These are phyloP conservation scores for Argyrosomus regius DNA, from an alignment of 2,797 vertebrate genomes.

Conservation along the genomic window DNA sequence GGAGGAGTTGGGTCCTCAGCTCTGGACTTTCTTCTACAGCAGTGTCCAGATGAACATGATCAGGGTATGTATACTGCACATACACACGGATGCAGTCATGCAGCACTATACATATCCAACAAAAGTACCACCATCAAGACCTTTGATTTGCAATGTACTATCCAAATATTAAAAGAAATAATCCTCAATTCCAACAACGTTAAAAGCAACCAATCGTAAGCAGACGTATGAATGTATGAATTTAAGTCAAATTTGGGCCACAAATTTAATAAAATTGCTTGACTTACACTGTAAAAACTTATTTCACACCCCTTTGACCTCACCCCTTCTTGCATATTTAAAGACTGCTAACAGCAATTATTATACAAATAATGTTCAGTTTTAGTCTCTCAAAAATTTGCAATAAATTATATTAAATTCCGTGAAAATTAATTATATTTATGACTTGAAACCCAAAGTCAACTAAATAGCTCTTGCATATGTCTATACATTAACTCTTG, in stretches of 20 bases:
- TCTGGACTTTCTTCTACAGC: conserved; percentile 92
- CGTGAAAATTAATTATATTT: neutral
- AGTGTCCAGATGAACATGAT: conserved; percentile 95
- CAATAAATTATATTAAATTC: neutral
- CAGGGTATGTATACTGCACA: conserved; percentile 82
- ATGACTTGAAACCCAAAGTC: neutral
- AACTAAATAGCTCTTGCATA: neutral
- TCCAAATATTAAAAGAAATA: neutral
- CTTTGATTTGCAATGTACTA: too few species aligned
- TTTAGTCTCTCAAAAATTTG: neutral
- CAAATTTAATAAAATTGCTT: neutral
- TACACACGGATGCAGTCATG: neutral
- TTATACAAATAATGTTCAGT: neutral
- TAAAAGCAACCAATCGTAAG: neutral
- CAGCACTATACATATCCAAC: too few species aligned
- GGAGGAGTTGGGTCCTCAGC: conserved; percentile 94
- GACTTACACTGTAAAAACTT: neutral
- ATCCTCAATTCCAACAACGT: neutral
- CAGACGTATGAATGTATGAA: neutral
- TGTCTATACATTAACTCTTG: neutral
- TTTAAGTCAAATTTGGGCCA: neutral
- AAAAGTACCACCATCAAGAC: too few species aligned
- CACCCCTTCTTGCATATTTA: neutral
- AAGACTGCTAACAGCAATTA: neutral
- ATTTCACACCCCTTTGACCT: neutral